Evolutionary conservation across 2,888 invertebrate species (phyloP), one percentile per base, ranked within the genome.

Genomic region (Caprella mutica): DNA sequence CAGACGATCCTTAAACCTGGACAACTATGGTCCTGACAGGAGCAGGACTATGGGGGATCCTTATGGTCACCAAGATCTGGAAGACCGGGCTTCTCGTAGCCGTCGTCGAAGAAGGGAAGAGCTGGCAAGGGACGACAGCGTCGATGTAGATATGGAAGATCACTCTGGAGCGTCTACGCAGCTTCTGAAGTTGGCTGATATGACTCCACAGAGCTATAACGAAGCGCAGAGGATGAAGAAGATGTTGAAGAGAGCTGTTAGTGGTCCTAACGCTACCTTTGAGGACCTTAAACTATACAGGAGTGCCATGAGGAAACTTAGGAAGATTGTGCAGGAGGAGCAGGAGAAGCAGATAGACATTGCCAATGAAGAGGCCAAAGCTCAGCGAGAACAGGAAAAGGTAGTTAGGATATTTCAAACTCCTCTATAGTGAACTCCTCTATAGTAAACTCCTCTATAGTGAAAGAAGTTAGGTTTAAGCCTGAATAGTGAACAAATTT

Each of bases 221-320:
- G 60, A 64, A 29, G 64, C 60, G 2, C 64, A 60, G 52, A 42
- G 64, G 24, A 53, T 64, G 21, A 64, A 64, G 53, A 64, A 64
- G 54, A 60, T 60, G 58, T 56, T 64, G 40, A 57, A 58, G 51
- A 50, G 58, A 14, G 58, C 60, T 4, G 60, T 64, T 40, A 60
- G 58, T 52, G 55, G 64, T 6, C 63, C 63, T 5, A 56, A 63
- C 52, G 58, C 63, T 17, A 60, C 58, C 50, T 64, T 64, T 9
- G 64, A 64, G 21, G 64, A 64, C 51, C 46, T 64, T 21, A 64
- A 64, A 29, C 57, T 58, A 5, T 64, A 64, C 27, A 52, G 64
- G 14, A 43, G 50, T 12, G 58, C 58, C 33, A 60, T 64, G 64
- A 64, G 60, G 44, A 38, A 51, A 17, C 55, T 64, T 1, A 40